A percentile compares a stretch with the other conserved stretches of the same genome.
Conservation (phyloP, 2,797 vertebrate genomes). For the Hypotaenidia philippensis region DNA sequence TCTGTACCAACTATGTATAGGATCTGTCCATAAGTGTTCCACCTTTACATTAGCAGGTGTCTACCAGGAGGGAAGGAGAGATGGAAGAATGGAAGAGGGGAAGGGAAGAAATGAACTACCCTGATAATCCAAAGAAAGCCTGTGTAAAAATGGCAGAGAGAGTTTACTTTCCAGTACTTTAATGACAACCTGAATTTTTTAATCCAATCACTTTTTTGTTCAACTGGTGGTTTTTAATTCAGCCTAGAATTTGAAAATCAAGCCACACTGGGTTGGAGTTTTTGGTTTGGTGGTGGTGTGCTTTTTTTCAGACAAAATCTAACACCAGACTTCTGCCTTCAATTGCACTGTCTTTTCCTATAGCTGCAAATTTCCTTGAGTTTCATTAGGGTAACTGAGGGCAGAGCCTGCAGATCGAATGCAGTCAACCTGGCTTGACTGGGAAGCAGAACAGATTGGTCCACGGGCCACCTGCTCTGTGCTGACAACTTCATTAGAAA, state of each 20-base stretch:
- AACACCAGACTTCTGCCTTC: neutral
- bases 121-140: neutral
- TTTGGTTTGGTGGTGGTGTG: neutral
- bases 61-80: neutral
- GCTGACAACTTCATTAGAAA: neutral
- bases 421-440: neutral
- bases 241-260: neutral
- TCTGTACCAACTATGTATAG: neutral
- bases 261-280: neutral
- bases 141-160: neutral
- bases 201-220: neutral
- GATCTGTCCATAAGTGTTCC: neutral
- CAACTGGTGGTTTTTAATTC: neutral
- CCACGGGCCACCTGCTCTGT: accelerated
- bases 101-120: neutral
- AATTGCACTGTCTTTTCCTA: accelerated
- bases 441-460: neutral
- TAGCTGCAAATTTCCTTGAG: neutral
- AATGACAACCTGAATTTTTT: neutral
- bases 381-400: neutral
- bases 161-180: neutral
- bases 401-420: neutral
- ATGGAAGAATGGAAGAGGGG: neutral
- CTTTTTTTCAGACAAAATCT: neutral
- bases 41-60: neutral